Base-by-base conservation (phyloP, 2,888 invertebrate species). In the Steinernema carpocapsae region DNA sequence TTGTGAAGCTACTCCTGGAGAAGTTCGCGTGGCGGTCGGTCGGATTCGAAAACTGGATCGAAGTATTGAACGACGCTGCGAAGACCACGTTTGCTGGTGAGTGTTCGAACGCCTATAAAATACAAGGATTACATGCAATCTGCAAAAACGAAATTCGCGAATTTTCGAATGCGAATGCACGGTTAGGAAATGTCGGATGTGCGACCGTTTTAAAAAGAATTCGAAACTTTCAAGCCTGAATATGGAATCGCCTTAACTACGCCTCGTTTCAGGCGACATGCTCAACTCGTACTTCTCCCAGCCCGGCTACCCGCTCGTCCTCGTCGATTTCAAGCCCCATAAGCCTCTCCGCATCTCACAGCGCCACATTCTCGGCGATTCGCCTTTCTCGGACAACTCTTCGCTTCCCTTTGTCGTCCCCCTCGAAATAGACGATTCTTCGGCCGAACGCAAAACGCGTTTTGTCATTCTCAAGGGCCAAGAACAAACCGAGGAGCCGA, bases 371-470 rank as follows among this genome's bases (percentile, higher is more conserved):
- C 1, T 72, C 72, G 48, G 45, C 48, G 46, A 48, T 22, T 22
- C 32, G 1, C 52, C 52, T 3, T 3, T 24, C 29, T 64, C 64
- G 17, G 17, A 29, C 1, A 64, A 64, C 64, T 26, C 32, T 4
- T 64, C 64, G 26, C 17, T 26, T 6, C 52, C 45, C 26, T 48
- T 72, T 29, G 72, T 72, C 26, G 45, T 71, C 19, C 71, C 71
- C 17, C 26, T 71, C 10, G 71, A 71, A 22, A 42, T 71, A 22
- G 71, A 45, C 45, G 71, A 71, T 43, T 42, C n/a, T 43, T 22
- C 43, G 12, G 71, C 45, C 7, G 71, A 42, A 17, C 45, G 48
- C 3, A 72, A 48, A 19, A 64, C 64, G 64, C 64, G 64, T 17
- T 64, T 64, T 17, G 37, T 64, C 4, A 29, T 64, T 12, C 64